Conservation (phyloP, 2,888 invertebrate genomes). For the Chloroclystis v-ata region DNA sequence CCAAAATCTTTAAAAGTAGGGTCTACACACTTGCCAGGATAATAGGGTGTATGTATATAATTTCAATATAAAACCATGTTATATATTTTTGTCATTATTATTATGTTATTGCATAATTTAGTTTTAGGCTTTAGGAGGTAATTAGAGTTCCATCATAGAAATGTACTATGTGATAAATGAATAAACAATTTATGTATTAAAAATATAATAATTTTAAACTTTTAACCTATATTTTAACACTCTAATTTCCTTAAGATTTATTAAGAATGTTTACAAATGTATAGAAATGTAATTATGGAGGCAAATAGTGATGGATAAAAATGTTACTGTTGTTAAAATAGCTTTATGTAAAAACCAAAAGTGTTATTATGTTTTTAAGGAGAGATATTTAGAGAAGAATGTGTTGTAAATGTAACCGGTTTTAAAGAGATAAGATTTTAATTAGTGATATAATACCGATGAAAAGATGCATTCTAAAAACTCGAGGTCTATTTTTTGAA, state of each 20-base stretch:
- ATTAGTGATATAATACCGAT: slow-evolving; percentile 20
- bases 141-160: slow-evolving; percentile 43
- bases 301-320: slow-evolving; percentile 56
- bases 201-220: slow-evolving; percentile 41
- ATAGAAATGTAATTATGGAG: slow-evolving; percentile 50
- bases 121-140: slow-evolving; percentile 55
- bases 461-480: slow-evolving; percentile 19
- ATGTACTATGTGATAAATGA: slow-evolving; percentile 29
- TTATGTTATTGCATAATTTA: slow-evolving; percentile 71
- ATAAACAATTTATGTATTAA: slow-evolving; percentile 38
- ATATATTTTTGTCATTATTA: slow-evolving; percentile 61
- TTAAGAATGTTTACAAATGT: slow-evolving; percentile 42
- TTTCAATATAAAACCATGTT: slow-evolving; percentile 39
- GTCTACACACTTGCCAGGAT: slow-evolving; percentile 56
- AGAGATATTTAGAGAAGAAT: slow-evolving; percentile 39
- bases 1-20: slow-evolving; percentile 42
- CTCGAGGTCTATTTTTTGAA: slow-evolving; percentile 31
- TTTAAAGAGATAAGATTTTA: slow-evolving; percentile 29
- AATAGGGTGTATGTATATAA: slow-evolving; percentile 46
- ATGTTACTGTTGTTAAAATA: slow-evolving; percentile 72
- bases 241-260: slow-evolving; percentile 33
- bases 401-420: slow-evolving; percentile 30
- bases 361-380: slow-evolving; percentile 75
- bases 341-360: slow-evolving; percentile 75
- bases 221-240: slow-evolving; percentile 53